Conservation (phyloP, 2,113 vertebrate species). For the Trematocara marginatum region DNA sequence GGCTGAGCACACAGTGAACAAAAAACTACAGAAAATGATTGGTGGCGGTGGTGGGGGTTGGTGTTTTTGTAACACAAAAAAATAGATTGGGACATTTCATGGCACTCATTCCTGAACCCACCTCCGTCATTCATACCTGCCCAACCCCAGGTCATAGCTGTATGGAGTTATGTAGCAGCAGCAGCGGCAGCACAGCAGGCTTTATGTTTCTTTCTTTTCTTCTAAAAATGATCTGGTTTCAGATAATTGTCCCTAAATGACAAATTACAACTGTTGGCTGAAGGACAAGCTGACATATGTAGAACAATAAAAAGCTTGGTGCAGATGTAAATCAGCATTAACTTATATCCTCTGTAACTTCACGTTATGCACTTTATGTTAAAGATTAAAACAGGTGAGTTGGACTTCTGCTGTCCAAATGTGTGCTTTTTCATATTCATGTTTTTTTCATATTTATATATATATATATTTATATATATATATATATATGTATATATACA, state of each 20-base stretch:
- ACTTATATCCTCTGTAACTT: not conserved
- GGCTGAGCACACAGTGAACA: not conserved
- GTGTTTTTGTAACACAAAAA: not conserved
- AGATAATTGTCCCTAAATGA: not conserved
- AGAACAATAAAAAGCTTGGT: not conserved
- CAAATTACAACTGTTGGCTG: not conserved
- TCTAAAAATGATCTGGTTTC: not conserved
- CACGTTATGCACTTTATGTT: not conserved
- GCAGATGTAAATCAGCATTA: not conserved
- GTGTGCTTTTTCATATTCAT: not conserved
- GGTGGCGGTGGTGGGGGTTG: not conserved
- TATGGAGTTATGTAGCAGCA: not conserved
- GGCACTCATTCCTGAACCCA: not conserved
- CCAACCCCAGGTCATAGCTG: not conserved
- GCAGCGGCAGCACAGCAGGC: not conserved
- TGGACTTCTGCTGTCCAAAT: not conserved
- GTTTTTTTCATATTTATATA: not conserved
- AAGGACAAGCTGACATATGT: not conserved
- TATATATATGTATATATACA: too few species aligned
- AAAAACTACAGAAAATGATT: not conserved
- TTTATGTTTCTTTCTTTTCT: not conserved
- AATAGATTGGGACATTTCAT: not conserved
- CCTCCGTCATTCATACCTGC: not conserved
- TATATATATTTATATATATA: fast-evolving
- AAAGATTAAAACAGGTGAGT: not conserved